These are phyloP conservation scores for Elysia chlorotica DNA, from an alignment of 1,140 invertebrate species.

Conservation along the genomic window DNA sequence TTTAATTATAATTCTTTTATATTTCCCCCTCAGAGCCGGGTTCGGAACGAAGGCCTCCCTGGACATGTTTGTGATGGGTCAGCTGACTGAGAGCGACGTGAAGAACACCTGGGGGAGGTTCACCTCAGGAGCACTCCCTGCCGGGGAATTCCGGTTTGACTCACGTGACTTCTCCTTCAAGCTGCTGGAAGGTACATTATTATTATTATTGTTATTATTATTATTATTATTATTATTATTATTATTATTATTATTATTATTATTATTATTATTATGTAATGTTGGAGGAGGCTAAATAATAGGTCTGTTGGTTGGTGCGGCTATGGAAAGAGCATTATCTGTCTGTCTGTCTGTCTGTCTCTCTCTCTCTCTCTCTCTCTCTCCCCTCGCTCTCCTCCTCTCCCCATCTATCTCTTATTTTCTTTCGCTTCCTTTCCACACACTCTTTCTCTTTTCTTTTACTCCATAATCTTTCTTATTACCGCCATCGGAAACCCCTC, in stretches of 20 bases:
- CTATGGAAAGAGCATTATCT: no score
- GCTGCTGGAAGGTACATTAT: neutral
- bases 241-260: constrained; percentile 3
- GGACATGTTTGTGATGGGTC: no score
- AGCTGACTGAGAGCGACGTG: no score
- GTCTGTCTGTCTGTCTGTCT: neutral
- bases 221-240: neutral
- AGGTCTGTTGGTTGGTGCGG: no score
- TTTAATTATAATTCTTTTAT: neutral
- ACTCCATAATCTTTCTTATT: neutral
- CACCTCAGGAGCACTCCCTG: no score
- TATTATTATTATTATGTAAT: constrained; percentile 8
- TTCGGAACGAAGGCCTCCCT: no score
- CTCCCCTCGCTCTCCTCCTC: neutral
- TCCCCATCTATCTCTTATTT: no score
- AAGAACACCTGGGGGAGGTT: no score
- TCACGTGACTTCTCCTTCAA: no score
- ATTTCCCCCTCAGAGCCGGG: no score
- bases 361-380: neutral
- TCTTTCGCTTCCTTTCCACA: neutral
- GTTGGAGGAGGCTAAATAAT: no score
- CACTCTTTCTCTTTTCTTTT: neutral
- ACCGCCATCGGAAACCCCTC: neutral
- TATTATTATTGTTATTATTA: neutral
- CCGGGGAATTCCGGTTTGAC: no score